A percentile compares a stretch with the other conserved stretches of the same genome.
These are phyloP conservation scores for Rallus limicola DNA, from an alignment of 2,113 vertebrate species.

Conservation along the genomic window DNA sequence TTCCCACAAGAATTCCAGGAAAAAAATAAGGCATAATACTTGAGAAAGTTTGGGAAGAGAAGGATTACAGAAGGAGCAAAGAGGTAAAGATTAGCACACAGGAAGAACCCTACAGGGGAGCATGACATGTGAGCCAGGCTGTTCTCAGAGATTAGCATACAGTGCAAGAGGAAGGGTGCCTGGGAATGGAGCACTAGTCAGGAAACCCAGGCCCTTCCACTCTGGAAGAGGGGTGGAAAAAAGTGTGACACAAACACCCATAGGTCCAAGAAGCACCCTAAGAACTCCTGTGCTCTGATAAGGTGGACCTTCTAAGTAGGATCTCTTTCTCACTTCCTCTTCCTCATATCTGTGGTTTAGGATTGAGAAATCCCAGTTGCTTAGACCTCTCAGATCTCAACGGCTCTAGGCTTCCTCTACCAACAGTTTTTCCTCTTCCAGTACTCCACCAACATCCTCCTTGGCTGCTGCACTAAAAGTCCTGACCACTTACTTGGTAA, in stretches of 20 bases:
- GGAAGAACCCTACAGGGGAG: not conserved
- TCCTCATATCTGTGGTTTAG: slow-evolving; percentile 64
- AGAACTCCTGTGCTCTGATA: not conserved
- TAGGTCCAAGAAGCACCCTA: not conserved
- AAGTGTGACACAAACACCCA: not conserved
- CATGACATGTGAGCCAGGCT: not conserved
- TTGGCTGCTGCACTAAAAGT: not conserved
- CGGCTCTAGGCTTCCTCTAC: slow-evolving; percentile 23
- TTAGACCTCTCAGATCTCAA: slow-evolving; percentile 12
- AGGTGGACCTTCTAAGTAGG: not conserved
- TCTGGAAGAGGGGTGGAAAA: not conserved
- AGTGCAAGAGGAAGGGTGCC: fast-evolving
- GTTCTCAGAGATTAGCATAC: not conserved
- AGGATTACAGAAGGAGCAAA: not conserved
- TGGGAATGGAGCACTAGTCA: not conserved
- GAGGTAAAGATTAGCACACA: not conserved
- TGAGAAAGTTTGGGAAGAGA: not conserved
- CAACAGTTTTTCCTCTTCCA: slow-evolving; percentile 32
- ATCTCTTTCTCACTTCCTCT: slow-evolving; percentile 42
- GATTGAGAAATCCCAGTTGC: slow-evolving; percentile 60
- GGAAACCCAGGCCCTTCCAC: not conserved
- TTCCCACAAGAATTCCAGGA: not conserved
- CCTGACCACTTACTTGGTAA: not conserved
- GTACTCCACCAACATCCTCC: not conserved
- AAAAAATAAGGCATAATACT: not conserved